Base-by-base conservation (phyloP, 2,888 invertebrate species). In the Tipula unca region DNA sequence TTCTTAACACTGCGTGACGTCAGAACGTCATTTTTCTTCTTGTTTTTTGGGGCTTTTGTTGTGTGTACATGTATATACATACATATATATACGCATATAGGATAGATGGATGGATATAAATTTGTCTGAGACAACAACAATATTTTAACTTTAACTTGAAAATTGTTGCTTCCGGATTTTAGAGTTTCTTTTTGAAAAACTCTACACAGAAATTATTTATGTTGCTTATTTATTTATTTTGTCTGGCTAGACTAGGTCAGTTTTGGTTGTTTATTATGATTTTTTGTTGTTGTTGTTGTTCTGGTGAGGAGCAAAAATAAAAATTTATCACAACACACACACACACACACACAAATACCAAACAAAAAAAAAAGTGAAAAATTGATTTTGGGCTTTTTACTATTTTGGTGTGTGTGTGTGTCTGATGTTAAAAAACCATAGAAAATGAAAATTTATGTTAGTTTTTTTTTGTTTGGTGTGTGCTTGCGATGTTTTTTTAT, bases 11-110 rank as follows among this genome's bases (percentile, higher is more conserved):
- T 84, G 84, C 84, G 84, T 84, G 84, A 84, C 84, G 84, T 84
- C 84, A 84, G 84, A 39, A 84, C 84, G 84, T 84, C 39, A 84
- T 84, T 84, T 84, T 84, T 84, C 84, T 83, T 83, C 6, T 29
- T 83, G 25, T 54, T 69, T 25, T 25, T 69, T 25, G 32, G 25
- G 10, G 69, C 8, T 69, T 69, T 69, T 69, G 69, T 54, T 54
- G 6, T 69, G 25, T 25, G 8, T 69, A 1, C 25, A 10, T 54
- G n/a, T n/a, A n/a, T n/a, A n/a, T n/a, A n/a, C n/a, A n/a, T n/a
- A n/a, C n/a, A n/a, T n/a, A n/a, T n/a, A n/a, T n/a, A n/a, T n/a
- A n/a, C 8, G 25, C 25, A 25, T 69, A 69, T 20, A 69, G 69
- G 69, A 69, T 69, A 69, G 69, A 35, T 32, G 32, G 35, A 83